Conservation (phyloP, 2,797 vertebrate species). For the Clarias fuscus region DNA sequence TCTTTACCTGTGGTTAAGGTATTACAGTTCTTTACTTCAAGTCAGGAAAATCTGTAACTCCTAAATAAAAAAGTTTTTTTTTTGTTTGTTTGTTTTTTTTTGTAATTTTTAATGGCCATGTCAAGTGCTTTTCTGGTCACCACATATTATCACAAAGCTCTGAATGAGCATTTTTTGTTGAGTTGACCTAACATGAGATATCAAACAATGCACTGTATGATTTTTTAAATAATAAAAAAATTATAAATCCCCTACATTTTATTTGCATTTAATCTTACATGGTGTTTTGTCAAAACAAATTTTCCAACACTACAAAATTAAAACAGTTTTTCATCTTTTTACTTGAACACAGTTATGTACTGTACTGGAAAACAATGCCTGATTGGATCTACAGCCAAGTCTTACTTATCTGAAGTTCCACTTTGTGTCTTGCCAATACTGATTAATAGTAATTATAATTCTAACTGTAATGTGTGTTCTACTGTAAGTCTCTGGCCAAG, state of each 20-base stretch:
- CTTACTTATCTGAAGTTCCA: conserved; percentile 21
- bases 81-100: no score
- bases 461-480: conserved; percentile 29
- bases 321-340: neutral
- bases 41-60: neutral
- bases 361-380: neutral
- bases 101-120: neutral
- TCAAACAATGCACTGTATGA: neutral
- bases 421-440: conserved; percentile 56
- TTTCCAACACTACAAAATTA: neutral
- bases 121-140: neutral
- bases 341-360: neutral
- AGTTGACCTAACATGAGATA: neutral
- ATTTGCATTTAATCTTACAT: neutral
- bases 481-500: conserved; percentile 59
- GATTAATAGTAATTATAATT: conserved; percentile 64
- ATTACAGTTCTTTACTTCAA: no score
- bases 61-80: neutral
- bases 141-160: neutral
- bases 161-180: neutral
- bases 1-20: neutral
- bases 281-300: neutral
- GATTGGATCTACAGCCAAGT: neutral
- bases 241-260: neutral
- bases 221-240: neutral